Conservation (phyloP, 2,797 vertebrate genomes). For the Coendou prehensilis region DNA sequence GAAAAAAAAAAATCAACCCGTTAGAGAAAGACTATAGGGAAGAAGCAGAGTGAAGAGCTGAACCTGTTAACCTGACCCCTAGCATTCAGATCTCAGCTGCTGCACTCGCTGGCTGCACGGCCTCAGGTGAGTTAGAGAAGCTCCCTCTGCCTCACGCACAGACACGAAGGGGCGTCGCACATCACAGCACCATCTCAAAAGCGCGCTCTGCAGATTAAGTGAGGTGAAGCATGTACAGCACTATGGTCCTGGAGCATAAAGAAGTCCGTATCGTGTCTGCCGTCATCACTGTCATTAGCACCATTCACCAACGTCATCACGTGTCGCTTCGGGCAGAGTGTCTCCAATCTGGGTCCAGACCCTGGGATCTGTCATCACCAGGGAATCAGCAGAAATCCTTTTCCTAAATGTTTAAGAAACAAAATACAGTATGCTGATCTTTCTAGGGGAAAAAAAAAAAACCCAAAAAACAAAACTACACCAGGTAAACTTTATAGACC, state of each 20-base stretch:
- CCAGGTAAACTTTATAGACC: neutral
- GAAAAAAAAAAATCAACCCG: neutral
- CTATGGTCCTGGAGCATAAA: neutral
- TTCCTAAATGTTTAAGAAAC: neutral
- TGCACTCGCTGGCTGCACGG: neutral
- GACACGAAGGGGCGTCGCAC: rapidly evolving
- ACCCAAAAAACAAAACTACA: neutral
- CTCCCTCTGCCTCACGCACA: neutral
- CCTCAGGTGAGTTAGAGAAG: neutral
- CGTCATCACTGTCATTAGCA: too few relatives aligned
- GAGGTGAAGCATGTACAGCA: neutral
- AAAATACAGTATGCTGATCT: neutral
- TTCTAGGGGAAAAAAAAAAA: neutral
- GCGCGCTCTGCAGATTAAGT: neutral
- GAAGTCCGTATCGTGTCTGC: neutral
- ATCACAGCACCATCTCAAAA: neutral
- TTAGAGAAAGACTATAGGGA: neutral
- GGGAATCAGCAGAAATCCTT: neutral
- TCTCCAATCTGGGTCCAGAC: neutral
- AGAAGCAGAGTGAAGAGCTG: neutral
- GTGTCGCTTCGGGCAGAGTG: neutral
- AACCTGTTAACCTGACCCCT: neutral
- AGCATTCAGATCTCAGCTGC: neutral
- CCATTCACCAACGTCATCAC: neutral
- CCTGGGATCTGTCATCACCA: neutral